Percentiles rank a stretch among this genome's conserved stretches.
Evolutionary conservation across 2,888 invertebrate species (phyloP).

Genomic region (Axea sp.): DNA sequence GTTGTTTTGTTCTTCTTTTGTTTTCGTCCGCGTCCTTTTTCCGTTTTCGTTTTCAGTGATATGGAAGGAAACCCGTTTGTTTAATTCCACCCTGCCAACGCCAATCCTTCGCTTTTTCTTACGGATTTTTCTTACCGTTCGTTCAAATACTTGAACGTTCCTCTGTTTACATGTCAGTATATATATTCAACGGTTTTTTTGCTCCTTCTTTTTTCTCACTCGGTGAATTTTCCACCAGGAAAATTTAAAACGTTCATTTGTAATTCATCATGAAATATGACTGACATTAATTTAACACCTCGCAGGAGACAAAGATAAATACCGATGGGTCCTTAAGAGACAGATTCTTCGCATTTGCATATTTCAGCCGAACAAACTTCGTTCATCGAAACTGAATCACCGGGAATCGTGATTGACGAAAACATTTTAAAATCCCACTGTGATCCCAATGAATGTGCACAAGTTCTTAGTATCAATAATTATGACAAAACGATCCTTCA

Average conservation of each 20-base stretch:
- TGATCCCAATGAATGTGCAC: too few species aligned
- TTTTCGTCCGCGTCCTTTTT: conserved; percentile 24
- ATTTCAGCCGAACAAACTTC: conserved; percentile 33
- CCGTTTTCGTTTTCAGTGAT: conserved; percentile 42
- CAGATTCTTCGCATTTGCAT: conserved; percentile 41
- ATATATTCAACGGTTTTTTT: conserved; percentile 36
- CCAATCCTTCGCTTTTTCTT: conserved; percentile 41
- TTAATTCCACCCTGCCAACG: conserved; percentile 46
- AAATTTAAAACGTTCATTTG: conserved; percentile 30
- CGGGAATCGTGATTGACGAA: too few species aligned
- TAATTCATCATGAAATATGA: conserved; percentile 46
- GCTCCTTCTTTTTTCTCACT: conserved; percentile 15
- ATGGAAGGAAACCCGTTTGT: conserved; percentile 52
- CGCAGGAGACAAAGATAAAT: background rate
- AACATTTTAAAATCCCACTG: too few species aligned
- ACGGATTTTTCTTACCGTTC: conserved; percentile 18
- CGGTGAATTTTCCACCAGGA: conserved; percentile 2
- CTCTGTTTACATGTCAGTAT: conserved; percentile 42
- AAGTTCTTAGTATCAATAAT: too few species aligned
- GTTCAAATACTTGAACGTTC: conserved; percentile 20
- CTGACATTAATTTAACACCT: conserved; percentile 34
- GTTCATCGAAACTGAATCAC: too few species aligned
- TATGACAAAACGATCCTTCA: too few species aligned
- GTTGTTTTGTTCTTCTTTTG: conserved; percentile 62
- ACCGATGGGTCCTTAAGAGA: conserved; percentile 24